Base-by-base conservation (phyloP, 2,113 vertebrate genomes). In the Centrocercus urophasianus region DNA sequence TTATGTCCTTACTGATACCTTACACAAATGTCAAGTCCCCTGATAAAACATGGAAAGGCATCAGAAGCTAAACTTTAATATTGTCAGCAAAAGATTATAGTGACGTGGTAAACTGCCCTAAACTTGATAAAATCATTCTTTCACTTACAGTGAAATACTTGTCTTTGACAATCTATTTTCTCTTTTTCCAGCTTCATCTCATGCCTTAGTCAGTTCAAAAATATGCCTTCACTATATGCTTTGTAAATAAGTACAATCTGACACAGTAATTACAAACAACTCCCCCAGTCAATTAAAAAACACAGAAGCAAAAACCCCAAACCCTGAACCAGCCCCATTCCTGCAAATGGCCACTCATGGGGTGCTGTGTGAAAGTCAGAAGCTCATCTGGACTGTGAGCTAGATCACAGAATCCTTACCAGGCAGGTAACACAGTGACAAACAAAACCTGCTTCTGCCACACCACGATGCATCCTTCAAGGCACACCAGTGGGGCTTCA, bases 1-100 rank as follows among this genome's bases (percentile, higher is more conserved):
- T 96, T 95, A 85, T 65, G 86, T 91, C 93, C 90, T 94, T 87
- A 96, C 91, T 86, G 95, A 96, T 94, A 95, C 90, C 93, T 97
- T 88, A 80, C 78, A 94, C 81, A 92, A 97, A 93, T 87, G 66
- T 70, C 88, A 97, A 97, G 83, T 94, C 57, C 66, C 66, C 69
- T 70, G 93, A 96, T 84, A 94, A 78, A 78, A 70, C 79, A 96
- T 72, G 78, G 78, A 93, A 78, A 92, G 42, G 13, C 21, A 73
- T 85, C 66, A 83, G 45, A 64, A 87, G 70, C 79, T 86, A 52
- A 92, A 91, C 72, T 69, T 88, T 38, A 74, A 69, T 38, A 64
- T 50, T 93, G 95, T 93, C 71, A 93, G 89, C 56, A 88, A 91
- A 42, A 59, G 89, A 95, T 79, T 95, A 90, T 11, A 94, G 90